Evolutionary conservation across 1,140 invertebrate species (phyloP).

Genomic region (Cherax quadricarinatus): DNA sequence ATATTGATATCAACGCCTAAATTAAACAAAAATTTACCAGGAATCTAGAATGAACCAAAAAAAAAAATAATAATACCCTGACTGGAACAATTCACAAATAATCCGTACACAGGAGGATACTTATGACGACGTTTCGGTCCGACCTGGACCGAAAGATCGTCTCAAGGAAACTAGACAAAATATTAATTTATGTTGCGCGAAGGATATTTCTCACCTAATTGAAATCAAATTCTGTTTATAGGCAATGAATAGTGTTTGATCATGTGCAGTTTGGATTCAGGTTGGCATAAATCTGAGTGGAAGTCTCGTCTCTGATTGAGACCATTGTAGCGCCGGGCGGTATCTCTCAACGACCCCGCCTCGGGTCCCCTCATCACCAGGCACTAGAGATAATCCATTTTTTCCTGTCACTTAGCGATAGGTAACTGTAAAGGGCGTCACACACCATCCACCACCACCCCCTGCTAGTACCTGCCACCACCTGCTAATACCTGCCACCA

Average conservation of each 20-base stretch:
- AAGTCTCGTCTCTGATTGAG: neutral
- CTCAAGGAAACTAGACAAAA: too few species aligned
- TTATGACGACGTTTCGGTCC: too few species aligned
- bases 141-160: too few species aligned
- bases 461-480: too few species aligned
- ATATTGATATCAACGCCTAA: too few species aligned
- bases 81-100: too few species aligned
- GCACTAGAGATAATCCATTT: neutral
- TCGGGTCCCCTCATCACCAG: constrained; percentile 2
- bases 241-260: neutral
- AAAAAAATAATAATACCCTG: too few species aligned
- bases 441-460: neutral
- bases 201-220: neutral
- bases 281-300: neutral
- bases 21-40: too few species aligned
- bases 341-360: neutral
- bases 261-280: neutral
- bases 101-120: too few species aligned
- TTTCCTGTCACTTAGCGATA: neutral
- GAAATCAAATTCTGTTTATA: constrained; percentile 16
- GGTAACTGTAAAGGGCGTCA: neutral
- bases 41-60: too few species aligned
- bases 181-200: too few species aligned
- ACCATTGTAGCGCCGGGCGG: constrained; percentile 5
- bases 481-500: too few species aligned